Conservation (phyloP, 1,140 invertebrate genomes). For the Trichonephila inaurata region DNA sequence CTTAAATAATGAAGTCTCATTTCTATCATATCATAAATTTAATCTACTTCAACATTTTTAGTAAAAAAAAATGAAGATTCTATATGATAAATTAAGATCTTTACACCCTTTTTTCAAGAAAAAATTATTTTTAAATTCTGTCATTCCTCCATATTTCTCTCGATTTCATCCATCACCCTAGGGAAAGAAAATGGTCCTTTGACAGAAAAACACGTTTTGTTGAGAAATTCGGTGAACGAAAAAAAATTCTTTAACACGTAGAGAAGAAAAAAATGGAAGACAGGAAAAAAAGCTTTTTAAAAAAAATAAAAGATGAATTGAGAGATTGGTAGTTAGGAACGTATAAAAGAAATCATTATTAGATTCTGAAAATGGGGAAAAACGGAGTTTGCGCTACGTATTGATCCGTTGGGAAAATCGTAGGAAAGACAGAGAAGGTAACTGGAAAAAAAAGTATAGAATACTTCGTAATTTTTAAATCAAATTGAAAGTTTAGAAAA, state of each 20-base stretch:
- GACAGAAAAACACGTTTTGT: slow-evolving; percentile 6
- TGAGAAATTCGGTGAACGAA: background rate
- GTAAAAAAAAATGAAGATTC: no score
- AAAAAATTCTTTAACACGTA: background rate
- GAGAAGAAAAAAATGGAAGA: background rate
- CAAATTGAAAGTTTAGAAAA: background rate
- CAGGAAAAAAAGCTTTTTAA: background rate
- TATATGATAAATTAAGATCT: no score
- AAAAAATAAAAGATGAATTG: background rate
- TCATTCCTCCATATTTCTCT: background rate
- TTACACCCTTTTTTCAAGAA: background rate
- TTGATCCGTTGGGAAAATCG: background rate
- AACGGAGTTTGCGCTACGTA: background rate
- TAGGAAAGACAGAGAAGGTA: background rate
- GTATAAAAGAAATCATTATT: background rate
- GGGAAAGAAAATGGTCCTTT: background rate
- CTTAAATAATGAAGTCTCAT: no score
- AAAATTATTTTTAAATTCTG: background rate
- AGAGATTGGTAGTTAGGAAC: background rate
- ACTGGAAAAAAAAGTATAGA: background rate
- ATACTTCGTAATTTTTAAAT: background rate
- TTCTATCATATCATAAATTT: no score
- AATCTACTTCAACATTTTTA: no score
- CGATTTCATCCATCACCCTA: background rate
- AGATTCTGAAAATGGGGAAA: background rate